These are phyloP conservation scores for Epinephelus moara DNA, from an alignment of 2,113 vertebrate genomes.

Conservation along the genomic window DNA sequence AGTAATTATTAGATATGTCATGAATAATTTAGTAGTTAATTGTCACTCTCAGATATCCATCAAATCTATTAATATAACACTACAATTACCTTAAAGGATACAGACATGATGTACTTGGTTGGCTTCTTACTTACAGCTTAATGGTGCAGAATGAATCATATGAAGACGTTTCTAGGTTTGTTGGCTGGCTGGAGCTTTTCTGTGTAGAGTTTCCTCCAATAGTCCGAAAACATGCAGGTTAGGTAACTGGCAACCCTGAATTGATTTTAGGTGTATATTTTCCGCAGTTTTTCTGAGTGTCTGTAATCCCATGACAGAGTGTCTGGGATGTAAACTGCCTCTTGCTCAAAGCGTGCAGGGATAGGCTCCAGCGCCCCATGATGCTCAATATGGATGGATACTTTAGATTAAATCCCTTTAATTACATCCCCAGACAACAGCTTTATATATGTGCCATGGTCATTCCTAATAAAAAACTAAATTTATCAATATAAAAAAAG, in stretches of 20 bases:
- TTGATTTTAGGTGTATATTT: neutral
- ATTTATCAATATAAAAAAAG: neutral
- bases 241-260: neutral
- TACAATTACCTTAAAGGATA: neutral
- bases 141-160: neutral
- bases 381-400: neutral
- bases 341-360: neutral
- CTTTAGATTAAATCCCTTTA: neutral
- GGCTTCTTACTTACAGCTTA: neutral
- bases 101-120: neutral
- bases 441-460: too few species aligned
- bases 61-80: constrained; percentile 26
- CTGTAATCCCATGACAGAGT: neutral
- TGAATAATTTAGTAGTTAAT: constrained; percentile 39
- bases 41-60: constrained; percentile 15
- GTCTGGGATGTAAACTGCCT: neutral
- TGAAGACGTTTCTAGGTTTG: neutral
- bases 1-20: constrained; percentile 33
- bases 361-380: neutral
- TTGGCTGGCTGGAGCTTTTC: neutral
- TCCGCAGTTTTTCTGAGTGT: too few species aligned
- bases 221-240: neutral
- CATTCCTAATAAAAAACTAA: neutral
- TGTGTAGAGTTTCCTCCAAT: neutral
- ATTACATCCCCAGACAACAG: neutral